Conservation (phyloP, 1,140 invertebrate species). For the Ridgeia piscesae region DNA sequence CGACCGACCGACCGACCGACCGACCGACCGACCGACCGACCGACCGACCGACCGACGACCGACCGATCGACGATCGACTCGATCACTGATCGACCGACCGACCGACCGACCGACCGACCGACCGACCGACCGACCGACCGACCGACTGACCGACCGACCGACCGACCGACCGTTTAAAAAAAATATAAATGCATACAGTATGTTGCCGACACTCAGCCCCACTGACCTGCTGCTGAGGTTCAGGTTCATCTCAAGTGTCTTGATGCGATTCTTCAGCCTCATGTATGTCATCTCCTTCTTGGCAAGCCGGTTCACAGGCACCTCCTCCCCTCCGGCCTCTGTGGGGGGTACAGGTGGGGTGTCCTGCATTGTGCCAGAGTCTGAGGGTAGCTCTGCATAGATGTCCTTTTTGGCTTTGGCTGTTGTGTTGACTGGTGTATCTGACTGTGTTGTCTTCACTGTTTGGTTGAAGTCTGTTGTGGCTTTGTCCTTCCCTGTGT, state of each 20-base stretch:
- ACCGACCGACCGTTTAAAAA: no score
- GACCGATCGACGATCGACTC: no score
- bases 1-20: no score
- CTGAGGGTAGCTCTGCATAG: neutral
- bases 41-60: no score
- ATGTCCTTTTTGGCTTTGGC: neutral
- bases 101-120: no score
- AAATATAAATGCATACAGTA: no score
- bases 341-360: neutral
- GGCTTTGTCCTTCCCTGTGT: neutral
- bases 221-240: slow-evolving; percentile 77
- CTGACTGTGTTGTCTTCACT: neutral
- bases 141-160: no score
- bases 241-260: slow-evolving; percentile 93
- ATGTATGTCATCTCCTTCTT: slow-evolving; percentile 86
- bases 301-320: neutral
- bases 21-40: no score
- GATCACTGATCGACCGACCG: no score
- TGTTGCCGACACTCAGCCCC: neutral
- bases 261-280: slow-evolving; percentile 91
- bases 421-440: neutral
- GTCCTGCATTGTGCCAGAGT: neutral
- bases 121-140: no score
- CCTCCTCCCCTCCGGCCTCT: neutral
- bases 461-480: neutral